These are phyloP conservation scores for Cryptomyrus ogoouensis DNA, from an alignment of 2,113 vertebrate genomes.

Conservation along the genomic window DNA sequence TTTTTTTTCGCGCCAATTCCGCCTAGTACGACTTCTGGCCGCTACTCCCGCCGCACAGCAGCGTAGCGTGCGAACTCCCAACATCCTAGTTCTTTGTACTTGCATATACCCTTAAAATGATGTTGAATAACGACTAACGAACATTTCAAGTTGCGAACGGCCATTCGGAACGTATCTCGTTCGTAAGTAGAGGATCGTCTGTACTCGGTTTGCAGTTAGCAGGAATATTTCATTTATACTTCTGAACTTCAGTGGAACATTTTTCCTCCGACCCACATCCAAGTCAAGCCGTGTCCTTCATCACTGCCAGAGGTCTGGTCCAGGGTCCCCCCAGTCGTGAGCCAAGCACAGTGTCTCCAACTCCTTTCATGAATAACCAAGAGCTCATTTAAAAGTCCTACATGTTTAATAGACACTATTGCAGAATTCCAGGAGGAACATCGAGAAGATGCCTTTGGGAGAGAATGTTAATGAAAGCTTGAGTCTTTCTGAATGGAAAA, in stretches of 20 bases:
- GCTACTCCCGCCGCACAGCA: too few species aligned
- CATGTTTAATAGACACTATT: slow-evolving; percentile 18
- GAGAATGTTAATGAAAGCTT: slow-evolving; percentile 21
- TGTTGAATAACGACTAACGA: too few species aligned
- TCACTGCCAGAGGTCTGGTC: not conserved
- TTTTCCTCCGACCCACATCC: not conserved
- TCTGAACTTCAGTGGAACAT: not conserved
- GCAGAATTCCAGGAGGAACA: not conserved
- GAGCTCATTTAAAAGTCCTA: slow-evolving; percentile 13
- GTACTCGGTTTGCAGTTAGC: not conserved
- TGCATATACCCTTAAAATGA: too few species aligned
- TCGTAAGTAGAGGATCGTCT: too few species aligned
- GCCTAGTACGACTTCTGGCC: too few species aligned
- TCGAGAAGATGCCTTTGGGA: not conserved
- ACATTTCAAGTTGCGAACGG: too few species aligned
- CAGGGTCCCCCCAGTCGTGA: not conserved
- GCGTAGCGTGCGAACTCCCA: too few species aligned
- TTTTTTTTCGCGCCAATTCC: too few species aligned
- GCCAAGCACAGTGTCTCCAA: not conserved
- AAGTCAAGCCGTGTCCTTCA: not conserved
- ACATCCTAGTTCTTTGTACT: too few species aligned
- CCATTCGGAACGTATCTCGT: too few species aligned
- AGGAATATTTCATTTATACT: not conserved
- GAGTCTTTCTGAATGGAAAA: slow-evolving; percentile 12
- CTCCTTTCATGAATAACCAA: slow-evolving; percentile 8